These are phyloP conservation scores for Apomyelois bistriatella DNA, from an alignment of 2,888 invertebrate species.

Conservation along the genomic window DNA sequence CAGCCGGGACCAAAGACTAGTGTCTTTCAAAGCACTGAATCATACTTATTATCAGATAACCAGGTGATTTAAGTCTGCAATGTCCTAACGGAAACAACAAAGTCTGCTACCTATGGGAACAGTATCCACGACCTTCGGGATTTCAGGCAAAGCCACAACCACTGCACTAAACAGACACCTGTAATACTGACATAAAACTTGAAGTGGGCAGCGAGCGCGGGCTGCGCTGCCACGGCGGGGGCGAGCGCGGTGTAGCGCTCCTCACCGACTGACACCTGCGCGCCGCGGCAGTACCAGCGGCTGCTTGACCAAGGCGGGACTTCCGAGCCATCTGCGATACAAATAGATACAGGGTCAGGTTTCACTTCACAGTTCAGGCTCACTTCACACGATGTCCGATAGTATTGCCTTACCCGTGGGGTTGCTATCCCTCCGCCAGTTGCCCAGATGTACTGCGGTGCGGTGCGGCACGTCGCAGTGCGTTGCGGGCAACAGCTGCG, in stretches of 20 bases:
- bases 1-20: too few relatives aligned
- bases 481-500: constrained; percentile 82
- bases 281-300: constrained; percentile 87
- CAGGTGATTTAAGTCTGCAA: too few relatives aligned
- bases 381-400: too few relatives aligned
- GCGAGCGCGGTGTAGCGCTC: constrained; percentile 88
- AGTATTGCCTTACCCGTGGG: constrained; percentile 19
- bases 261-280: constrained; percentile 83
- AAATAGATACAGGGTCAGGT: too few relatives aligned
- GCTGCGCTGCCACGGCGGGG: constrained; percentile 90
- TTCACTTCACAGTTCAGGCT: too few relatives aligned
- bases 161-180: too few relatives aligned
- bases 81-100: too few relatives aligned
- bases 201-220: constrained; percentile 88
- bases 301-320: constrained; percentile 72
- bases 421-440: constrained; percentile 74
- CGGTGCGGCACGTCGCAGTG: constrained; percentile 95
- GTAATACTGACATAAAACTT: constrained; percentile 91
- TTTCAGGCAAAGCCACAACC: too few relatives aligned
- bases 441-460: constrained; percentile 93
- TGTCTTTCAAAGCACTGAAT: too few relatives aligned
- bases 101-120: too few relatives aligned
- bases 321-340: neutral
- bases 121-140: too few relatives aligned
- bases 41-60: too few relatives aligned